phyloP scores from a whole-genome alignment of 2,888 invertebrate genomes.

The Minunthozetes semirufus region DNA sequence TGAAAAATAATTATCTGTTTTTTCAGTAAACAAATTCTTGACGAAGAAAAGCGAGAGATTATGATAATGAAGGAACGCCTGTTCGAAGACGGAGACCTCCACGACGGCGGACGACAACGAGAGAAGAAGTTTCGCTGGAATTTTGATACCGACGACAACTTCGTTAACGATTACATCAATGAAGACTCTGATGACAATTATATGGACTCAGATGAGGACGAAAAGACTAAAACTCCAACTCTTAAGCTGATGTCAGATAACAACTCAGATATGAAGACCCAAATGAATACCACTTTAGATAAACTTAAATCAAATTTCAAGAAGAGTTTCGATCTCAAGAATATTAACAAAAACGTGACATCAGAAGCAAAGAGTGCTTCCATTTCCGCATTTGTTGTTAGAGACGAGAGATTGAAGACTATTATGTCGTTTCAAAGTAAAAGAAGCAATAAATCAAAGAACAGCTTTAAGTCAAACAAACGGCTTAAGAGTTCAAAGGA shows the following conservation, averaged over 20 bases:
- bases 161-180: constrained; percentile 31
- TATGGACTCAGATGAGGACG: constrained; percentile 1
- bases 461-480: background rate
- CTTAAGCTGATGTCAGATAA: background rate
- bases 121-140: constrained; percentile 79
- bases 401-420: constrained; percentile 22
- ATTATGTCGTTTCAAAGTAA: background rate
- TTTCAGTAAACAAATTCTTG: constrained; percentile 23
- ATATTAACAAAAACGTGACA: background rate
- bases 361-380: background rate
- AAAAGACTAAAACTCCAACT: background rate
- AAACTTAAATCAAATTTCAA: constrained; percentile 13
- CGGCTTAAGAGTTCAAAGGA: background rate
- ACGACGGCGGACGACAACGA: constrained; percentile 66
- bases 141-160: constrained; percentile 52
- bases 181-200: constrained; percentile 20
- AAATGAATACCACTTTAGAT: background rate
- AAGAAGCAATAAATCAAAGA: background rate
- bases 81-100: constrained; percentile 80
- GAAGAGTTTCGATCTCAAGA: background rate
- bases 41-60: constrained; percentile 39
- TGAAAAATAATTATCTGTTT: background rate
- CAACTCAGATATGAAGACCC: background rate
- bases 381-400: constrained; percentile 11
- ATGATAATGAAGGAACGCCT: constrained; percentile 79